Evolutionary conservation across 2,113 vertebrate genomes (phyloP).

Genomic region (Riparia riparia): DNA sequence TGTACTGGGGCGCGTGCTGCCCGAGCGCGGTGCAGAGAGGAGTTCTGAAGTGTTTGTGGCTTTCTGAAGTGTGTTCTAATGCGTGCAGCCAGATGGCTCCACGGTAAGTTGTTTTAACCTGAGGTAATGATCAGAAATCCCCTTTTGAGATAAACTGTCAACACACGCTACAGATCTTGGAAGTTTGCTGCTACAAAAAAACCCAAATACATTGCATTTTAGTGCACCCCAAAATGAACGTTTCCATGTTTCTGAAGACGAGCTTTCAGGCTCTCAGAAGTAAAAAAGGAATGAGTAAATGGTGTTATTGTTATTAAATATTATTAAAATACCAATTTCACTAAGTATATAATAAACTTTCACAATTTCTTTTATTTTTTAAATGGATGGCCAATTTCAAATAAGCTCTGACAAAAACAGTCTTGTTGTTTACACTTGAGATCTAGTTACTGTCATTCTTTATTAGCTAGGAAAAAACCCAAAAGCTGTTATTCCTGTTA

Average conservation of each 20-base stretch:
- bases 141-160: background rate
- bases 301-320: background rate
- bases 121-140: background rate
- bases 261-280: background rate
- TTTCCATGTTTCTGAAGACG: background rate
- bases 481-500: background rate
- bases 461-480: background rate
- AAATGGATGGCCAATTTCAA: background rate
- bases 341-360: background rate
- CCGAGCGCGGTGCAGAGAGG: background rate
- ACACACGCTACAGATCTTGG: background rate
- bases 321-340: background rate
- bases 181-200: background rate
- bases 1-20: background rate
- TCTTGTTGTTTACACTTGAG: constrained; percentile 16
- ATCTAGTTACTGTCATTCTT: constrained; percentile 8
- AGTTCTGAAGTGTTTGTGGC: background rate
- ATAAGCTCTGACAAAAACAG: background rate
- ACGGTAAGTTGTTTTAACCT: constrained; percentile 27
- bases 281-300: background rate
- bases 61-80: constrained; percentile 7
- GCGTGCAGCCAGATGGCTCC: constrained; percentile 49
- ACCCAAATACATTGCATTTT: background rate
- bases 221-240: background rate
- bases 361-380: background rate